Base-by-base conservation (phyloP, 2,888 invertebrate species). In the Xestia sexstrigata region DNA sequence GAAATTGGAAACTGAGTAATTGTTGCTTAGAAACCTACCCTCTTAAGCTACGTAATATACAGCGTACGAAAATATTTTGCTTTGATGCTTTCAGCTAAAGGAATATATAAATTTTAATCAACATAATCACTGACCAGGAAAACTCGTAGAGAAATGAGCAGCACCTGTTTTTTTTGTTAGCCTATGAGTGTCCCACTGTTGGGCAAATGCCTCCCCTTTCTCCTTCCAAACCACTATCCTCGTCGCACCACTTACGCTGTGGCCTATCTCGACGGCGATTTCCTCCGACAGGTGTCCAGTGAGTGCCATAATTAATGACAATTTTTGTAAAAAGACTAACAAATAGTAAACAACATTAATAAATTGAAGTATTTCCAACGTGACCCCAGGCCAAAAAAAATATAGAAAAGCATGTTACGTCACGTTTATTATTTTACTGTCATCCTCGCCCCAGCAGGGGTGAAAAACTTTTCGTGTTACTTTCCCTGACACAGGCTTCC, bases 391-490 rank as follows among this genome's bases (percentile, higher is more conserved):
- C 63, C 0, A 58, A 42, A 5, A 69, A 65, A 65, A n/a, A 70
- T 68, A 77, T 15, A 71, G 30, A 35, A 35, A 30, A 71, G 15
- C 70, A 71, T 39, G 55, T 66, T 69, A n/a, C n/a, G n/a, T n/a
- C n/a, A n/a, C n/a, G 49, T 77, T 63, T 78, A 73, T 84, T 77
- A 84, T 84, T 81, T 71, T 0, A 62, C 78, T 73, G 73, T 65
- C 77, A 70, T 69, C 68, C 49, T 52, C 35, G n/a, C 20, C n/a
- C 26, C 52, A 55, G 39, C 74, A 79, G 71, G 71, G 58, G 58
- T 70, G 62, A 65, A 47, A 78, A 81, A 76, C 77, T 70, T 85
- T 76, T 55, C 63, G 60, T 74, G 76, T 82, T 82, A 74, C 66
- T 55, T 73, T 62, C 20, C 5, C 20, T 85, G 84, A 84, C 84